These are phyloP conservation scores for Cyprinodon brontotheroides DNA, from an alignment of 2,113 vertebrate species.

Conservation along the genomic window DNA sequence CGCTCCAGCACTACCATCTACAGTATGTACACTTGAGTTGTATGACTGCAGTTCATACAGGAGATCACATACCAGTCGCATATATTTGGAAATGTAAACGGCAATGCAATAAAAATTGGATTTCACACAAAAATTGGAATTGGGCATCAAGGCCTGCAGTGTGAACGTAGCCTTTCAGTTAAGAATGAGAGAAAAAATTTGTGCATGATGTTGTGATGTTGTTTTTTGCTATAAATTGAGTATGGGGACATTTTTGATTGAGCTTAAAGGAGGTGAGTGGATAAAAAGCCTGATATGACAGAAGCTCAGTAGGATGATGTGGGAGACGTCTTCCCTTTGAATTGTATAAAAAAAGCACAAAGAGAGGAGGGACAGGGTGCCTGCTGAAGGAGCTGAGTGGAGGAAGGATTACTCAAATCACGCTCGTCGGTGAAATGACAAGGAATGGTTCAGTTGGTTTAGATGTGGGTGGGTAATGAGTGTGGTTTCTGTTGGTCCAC, in stretches of 20 bases:
- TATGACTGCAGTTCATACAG: too few relatives aligned
- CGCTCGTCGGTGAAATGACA: constrained; percentile 8
- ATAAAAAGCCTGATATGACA: background rate
- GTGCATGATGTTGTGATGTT: constrained; percentile 7
- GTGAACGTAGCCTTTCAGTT: background rate
- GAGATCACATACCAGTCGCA: too few relatives aligned
- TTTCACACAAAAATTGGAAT: too few relatives aligned
- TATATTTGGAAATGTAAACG: too few relatives aligned
- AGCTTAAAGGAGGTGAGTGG: background rate
- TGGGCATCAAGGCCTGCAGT: too few relatives aligned
- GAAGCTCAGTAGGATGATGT: background rate
- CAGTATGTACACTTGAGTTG: too few relatives aligned
- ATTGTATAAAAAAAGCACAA: background rate
- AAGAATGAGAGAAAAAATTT: constrained; percentile 2
- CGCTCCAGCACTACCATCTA: too few relatives aligned
- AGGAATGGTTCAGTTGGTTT: constrained; percentile 2
- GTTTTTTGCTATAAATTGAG: background rate
- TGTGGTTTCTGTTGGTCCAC: constrained; percentile 25
- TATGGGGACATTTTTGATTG: background rate
- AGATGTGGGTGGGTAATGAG: background rate
- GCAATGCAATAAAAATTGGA: too few relatives aligned
- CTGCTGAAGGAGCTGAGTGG: constrained; percentile 24
- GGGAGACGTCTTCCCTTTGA: background rate
- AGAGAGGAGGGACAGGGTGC: background rate
- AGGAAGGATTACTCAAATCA: constrained; percentile 14